Evolutionary conservation across 2,888 invertebrate genomes (phyloP), one percentile per base, ranked within the genome.

Genomic region (Lithophane semibrunnea): DNA sequence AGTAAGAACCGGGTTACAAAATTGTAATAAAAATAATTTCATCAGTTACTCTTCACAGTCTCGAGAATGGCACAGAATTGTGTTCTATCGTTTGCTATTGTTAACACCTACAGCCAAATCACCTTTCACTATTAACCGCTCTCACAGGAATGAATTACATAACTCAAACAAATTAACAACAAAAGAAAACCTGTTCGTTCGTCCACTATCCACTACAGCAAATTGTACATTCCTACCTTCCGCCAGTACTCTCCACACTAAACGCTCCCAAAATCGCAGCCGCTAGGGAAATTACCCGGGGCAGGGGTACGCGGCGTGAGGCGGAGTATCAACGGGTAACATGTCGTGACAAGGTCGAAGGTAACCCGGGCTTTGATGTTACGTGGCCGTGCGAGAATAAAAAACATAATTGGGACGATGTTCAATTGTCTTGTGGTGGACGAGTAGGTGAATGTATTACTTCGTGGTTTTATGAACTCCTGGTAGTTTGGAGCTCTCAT

Each of bases 201-300:
- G 16, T n/a, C 16, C 7, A 12, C 12, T n/a, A 18, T 66, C 12
- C 10, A 37, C 65, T 16, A 10, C 13, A 13, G 4, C n/a, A 49
- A 67, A 3, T 47, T 52, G 42, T 47, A 73, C 12, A 3, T 4
- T 3, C 18, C 8, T 24, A 75, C 77, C 64, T 4, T 63, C 64
- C 24, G 42, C 61, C 9, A 83, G 76, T 74, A 68, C 66, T 75
- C 16, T 21, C 29, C 29, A 1, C 7, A 49, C 49, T 67, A 75
- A 89, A 88, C 70, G 81, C 56, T 67, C 65, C 24, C 42, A 83
- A 86, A 85, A 84, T 82, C 88, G 79, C 81, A 79, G 89, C 67
- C 88, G 73, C 89, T 84, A 64, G 88, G 88, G 88, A 88, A 88
- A 88, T 88, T 89, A 89, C 86, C 77, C 73, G n/a, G 77, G 83